Evolutionary conservation across 2,113 vertebrate species (phyloP), one percentile per base, ranked within the genome.

Genomic region (Nestor notabilis): DNA sequence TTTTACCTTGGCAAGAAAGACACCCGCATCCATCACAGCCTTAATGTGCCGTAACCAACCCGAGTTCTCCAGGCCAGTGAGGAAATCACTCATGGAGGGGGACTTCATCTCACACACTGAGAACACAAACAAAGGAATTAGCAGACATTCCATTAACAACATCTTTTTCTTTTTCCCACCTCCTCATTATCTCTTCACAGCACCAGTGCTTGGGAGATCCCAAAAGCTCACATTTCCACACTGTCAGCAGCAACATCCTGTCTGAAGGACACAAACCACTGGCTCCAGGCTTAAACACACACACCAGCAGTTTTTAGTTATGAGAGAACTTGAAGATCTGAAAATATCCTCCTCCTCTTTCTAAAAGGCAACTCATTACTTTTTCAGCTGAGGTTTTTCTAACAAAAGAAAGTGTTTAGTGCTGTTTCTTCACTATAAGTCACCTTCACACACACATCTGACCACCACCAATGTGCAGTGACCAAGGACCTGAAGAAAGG

Each of bases 31-130:
- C 98, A 99, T 98, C 64, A 99, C 95, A 87, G 98, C 97, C 98
- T 99, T 99, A 89, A 99, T 98, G 97, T 99, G 98, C 86, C 98
- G 98, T 15, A 99, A 46, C 98, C 98, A 99, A 29, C 98, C 98
- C 1, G 98, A 99, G 93, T 97, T 99, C 95, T 99, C 98, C 93
- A 99, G 97, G 52, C 98, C 98, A 5, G 98, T 98, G 81, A 99
- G 98, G 95, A 98, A 99, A 92, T 98, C 98, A 4, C 98, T 99
- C 99, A 99, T 98, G 9, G 98, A 98, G 27, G 98, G 98, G 66
- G 97, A 98, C 81, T 98, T 98, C 90, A 97, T 96, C 93, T 98
- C 98, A 97, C 98, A 99, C 88, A 98, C 99, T 99, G 70, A 50
- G 18, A 63, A 64, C 61, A 90, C 29, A 96, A 87, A 89, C 27